A percentile compares a stretch with the other conserved stretches of the same genome.
Evolutionary conservation across 2,113 vertebrate genomes (phyloP).

Genomic region (Charina bottae): DNA sequence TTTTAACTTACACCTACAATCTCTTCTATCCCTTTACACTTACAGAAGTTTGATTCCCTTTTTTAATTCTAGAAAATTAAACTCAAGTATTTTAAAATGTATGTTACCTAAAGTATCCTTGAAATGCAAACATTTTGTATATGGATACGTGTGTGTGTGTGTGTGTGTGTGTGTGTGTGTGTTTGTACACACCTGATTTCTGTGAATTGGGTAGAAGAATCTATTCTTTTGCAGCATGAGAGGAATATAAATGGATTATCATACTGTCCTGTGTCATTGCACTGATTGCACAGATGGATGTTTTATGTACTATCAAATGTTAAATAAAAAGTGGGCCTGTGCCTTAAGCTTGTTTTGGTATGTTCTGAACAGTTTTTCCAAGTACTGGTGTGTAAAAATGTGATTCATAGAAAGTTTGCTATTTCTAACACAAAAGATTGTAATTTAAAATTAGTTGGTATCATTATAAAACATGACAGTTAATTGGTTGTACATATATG

Average conservation of each 20-base stretch:
- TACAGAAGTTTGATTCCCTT: background rate
- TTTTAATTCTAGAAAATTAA: background rate
- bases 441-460: background rate
- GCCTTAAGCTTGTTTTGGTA: constrained; percentile 31
- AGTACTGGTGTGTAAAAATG: background rate
- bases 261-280: constrained; percentile 21
- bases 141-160: background rate
- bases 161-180: no score
- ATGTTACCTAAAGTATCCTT: constrained; percentile 10
- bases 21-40: background rate
- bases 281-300: constrained; percentile 21
- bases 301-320: constrained; percentile 31
- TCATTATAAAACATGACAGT: background rate
- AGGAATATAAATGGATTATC: background rate
- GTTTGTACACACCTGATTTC: constrained; percentile 6
- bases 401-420: background rate
- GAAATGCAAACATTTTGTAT: background rate
- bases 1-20: background rate
- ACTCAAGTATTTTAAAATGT: constrained; percentile 14
- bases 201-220: constrained; percentile 12
- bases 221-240: background rate
- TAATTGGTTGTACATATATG: background rate
- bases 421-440: background rate
- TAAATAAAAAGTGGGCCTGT: constrained; percentile 30
- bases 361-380: constrained; percentile 15